These are phyloP conservation scores for Hyles vespertilio DNA, from an alignment of 1,140 invertebrate species.

Conservation along the genomic window DNA sequence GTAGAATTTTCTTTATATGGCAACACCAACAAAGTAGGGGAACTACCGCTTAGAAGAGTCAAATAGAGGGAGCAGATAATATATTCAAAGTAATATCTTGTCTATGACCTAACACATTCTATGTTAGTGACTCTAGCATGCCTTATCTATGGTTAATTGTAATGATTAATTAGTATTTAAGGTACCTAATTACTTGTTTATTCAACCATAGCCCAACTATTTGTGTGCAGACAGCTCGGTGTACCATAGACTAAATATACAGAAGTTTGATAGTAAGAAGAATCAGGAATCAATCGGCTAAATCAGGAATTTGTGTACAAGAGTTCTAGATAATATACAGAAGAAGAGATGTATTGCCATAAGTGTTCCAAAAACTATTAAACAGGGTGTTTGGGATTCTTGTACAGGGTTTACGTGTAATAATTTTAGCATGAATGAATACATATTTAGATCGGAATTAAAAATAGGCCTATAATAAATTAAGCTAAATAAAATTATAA, in stretches of 20 bases:
- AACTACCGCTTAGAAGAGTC: conserved; percentile 42
- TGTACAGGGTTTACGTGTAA: no score
- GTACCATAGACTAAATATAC: conserved; percentile 43
- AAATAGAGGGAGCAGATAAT: conserved; percentile 27
- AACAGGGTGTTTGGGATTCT: no score
- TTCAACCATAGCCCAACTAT: conserved; percentile 63
- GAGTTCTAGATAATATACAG: no score
- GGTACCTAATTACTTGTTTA: conserved; percentile 39
- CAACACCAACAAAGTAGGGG: conserved; percentile 52
- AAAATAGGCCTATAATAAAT: no score
- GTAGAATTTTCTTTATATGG: conserved; percentile 25
- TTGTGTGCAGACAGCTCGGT: conserved; percentile 22
- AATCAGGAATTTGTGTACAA: no score
- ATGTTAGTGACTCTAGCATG: conserved; percentile 69
- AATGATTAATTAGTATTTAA: conserved; percentile 36
- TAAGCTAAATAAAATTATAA: no score
- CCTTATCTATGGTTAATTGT: conserved; percentile 39
- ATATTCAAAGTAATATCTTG: conserved; percentile 17
- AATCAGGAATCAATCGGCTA: no score
- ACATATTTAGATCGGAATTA: no score
- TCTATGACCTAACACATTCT: conserved; percentile 45
- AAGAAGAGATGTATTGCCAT: no score
- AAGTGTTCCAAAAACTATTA: no score
- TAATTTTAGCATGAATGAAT: no score
- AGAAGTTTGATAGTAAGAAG: not conserved